Evolutionary conservation across 2,888 invertebrate species (phyloP).

Genomic region (Amphiduros pacificus): DNA sequence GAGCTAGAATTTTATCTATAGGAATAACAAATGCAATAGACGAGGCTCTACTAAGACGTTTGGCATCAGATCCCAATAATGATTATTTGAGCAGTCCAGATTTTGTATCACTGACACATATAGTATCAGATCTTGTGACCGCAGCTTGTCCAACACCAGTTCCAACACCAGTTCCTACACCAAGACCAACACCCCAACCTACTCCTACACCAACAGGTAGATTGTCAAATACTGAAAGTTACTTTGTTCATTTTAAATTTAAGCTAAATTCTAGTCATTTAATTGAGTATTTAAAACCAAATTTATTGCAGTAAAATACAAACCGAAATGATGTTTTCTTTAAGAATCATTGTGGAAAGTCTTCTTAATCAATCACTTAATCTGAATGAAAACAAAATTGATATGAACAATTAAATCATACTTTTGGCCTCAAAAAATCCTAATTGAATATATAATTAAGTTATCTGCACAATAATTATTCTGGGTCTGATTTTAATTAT

Average conservation of each 20-base stretch:
- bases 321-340: too few relatives aligned
- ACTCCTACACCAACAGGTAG: neutral
- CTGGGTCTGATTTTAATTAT: neutral
- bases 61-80: neutral
- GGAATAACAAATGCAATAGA: neutral
- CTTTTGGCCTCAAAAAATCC: too few relatives aligned
- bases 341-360: too few relatives aligned
- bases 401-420: too few relatives aligned
- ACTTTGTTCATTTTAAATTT: neutral
- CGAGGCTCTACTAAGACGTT: neutral
- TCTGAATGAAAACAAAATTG: too few relatives aligned
- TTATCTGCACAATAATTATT: too few relatives aligned
- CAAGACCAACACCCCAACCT: neutral
- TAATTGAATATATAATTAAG: too few relatives aligned
- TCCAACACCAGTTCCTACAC: neutral
- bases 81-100: neutral
- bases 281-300: too few relatives aligned
- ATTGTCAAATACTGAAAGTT: neutral
- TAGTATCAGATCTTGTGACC: neutral
- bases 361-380: too few relatives aligned
- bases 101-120: neutral
- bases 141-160: neutral
- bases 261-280: too few relatives aligned
- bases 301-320: too few relatives aligned
- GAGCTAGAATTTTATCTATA: neutral